Conservation (phyloP, 2,888 invertebrate species). For the Troglohyphantes excavatus region DNA sequence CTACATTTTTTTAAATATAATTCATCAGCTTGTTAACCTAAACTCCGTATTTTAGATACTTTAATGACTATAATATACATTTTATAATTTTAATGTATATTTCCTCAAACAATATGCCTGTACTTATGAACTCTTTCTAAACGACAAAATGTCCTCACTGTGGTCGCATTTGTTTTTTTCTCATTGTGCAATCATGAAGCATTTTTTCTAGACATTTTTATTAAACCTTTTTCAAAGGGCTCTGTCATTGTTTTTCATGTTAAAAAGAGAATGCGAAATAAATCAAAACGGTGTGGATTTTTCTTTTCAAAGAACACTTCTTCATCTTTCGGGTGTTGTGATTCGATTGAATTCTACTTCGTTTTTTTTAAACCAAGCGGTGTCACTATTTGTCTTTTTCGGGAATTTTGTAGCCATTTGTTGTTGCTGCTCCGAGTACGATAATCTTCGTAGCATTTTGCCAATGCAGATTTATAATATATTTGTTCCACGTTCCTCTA, state of each 20-base stretch:
- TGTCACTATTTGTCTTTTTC: slow-evolving; percentile 71
- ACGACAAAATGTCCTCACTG: no score
- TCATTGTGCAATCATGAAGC: slow-evolving; percentile 36
- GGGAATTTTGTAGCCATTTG: slow-evolving; percentile 74
- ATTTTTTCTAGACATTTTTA: slow-evolving; percentile 76
- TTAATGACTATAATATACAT: no score
- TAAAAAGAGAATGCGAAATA: slow-evolving; percentile 20
- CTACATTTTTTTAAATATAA: no score
- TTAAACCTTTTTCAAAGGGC: slow-evolving; percentile 53
- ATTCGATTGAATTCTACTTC: slow-evolving; percentile 50
- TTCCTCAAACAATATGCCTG: no score
- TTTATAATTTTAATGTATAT: no score
- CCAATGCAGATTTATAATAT: slow-evolving; percentile 79
- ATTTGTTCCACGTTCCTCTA: slow-evolving; percentile 77
- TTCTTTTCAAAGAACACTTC: slow-evolving; percentile 51
- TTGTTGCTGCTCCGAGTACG: slow-evolving; percentile 77
- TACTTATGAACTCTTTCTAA: no score
- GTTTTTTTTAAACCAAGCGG: slow-evolving; percentile 48
- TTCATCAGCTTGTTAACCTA: no score
- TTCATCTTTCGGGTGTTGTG: slow-evolving; percentile 73
- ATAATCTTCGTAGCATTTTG: slow-evolving; percentile 78
- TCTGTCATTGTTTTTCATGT: slow-evolving; percentile 61
- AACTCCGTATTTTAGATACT: no score
- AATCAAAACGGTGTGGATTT: slow-evolving; percentile 68
- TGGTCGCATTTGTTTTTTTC: background rate